These are phyloP conservation scores for Beris morrisii DNA, from an alignment of 2,888 invertebrate species.

Conservation along the genomic window DNA sequence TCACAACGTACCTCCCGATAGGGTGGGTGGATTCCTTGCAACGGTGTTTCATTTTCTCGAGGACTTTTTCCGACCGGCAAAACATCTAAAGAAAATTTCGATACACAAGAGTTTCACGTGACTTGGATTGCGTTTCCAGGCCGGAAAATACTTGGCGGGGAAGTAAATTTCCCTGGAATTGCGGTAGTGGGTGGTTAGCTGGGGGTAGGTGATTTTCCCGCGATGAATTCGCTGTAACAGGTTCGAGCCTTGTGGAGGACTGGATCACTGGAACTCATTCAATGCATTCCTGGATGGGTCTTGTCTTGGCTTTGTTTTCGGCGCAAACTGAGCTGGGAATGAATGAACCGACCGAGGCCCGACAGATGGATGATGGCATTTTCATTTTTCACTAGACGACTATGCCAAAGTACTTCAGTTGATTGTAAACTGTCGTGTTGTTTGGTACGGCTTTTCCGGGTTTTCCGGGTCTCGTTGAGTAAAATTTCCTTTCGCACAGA, in stretches of 20 bases:
- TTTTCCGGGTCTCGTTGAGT: slow-evolving; percentile 19
- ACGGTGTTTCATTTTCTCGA: too few relatives aligned
- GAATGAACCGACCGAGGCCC: slow-evolving; percentile 19
- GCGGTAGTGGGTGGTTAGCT: background rate
- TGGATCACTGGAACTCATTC: background rate
- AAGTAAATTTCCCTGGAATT: slow-evolving; percentile 27
- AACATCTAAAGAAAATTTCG: too few relatives aligned
- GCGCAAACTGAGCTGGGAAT: slow-evolving; percentile 25
- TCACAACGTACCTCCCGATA: background rate
- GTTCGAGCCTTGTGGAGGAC: background rate
- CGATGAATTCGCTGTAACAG: background rate
- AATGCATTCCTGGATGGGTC: slow-evolving; percentile 23
- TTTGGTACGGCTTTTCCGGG: slow-evolving; percentile 15
- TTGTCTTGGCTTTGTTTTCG: slow-evolving; percentile 25
- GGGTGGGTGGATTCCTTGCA: slow-evolving; percentile 3
- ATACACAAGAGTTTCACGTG: too few relatives aligned
- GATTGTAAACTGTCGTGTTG: slow-evolving; percentile 35
- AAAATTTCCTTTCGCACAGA: background rate
- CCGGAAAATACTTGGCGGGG: background rate
- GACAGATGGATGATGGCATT: slow-evolving; percentile 28
- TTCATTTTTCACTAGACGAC: slow-evolving; percentile 25
- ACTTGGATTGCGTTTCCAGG: too few relatives aligned
- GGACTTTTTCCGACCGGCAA: too few relatives aligned
- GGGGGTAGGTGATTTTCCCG: background rate
- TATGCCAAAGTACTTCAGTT: slow-evolving; percentile 34